Conservation (phyloP, 2,888 invertebrate species). For the Diarsia brunnea region DNA sequence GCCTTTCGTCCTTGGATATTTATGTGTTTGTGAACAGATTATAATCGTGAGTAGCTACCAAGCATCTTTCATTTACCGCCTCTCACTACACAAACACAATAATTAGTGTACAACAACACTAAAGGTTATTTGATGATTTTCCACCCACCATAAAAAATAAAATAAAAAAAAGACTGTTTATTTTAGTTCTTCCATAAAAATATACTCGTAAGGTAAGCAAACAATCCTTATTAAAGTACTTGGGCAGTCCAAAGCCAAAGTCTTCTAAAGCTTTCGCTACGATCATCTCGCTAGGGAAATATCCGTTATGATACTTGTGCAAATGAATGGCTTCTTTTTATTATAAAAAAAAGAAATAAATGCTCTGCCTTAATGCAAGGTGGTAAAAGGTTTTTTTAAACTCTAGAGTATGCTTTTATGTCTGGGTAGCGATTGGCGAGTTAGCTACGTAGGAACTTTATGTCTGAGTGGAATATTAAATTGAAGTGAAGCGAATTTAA, state of each 20-base stretch:
- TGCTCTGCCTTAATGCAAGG: constrained; percentile 6
- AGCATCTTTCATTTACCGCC: too few species aligned
- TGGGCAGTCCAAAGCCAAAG: constrained; percentile 1
- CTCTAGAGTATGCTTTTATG: constrained; percentile 9
- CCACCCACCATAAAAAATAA: too few species aligned
- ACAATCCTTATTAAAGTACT: constrained; percentile 9
- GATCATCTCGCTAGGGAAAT: constrained; percentile 51
- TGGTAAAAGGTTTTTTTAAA: constrained; percentile 33
- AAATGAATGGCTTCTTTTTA: constrained; percentile 50
- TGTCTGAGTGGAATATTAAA: too few species aligned
- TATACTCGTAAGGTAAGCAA: not conserved
- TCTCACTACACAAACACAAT: too few species aligned
- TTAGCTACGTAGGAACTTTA: not conserved
- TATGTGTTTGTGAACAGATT: too few species aligned
- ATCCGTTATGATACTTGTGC: constrained; percentile 39
- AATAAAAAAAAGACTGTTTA: too few species aligned
- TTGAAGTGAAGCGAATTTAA: not conserved
- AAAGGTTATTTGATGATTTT: too few species aligned
- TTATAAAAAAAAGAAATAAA: constrained; percentile 29
- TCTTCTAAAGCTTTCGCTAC: constrained; percentile 9
- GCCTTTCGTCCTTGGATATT: too few species aligned
- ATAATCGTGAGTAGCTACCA: too few species aligned
- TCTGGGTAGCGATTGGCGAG: not conserved
- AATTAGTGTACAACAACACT: too few species aligned
- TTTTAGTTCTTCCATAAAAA: not conserved